phyloP scores from a whole-genome alignment of 2,113 vertebrate genomes.

The Passer domesticus region DNA sequence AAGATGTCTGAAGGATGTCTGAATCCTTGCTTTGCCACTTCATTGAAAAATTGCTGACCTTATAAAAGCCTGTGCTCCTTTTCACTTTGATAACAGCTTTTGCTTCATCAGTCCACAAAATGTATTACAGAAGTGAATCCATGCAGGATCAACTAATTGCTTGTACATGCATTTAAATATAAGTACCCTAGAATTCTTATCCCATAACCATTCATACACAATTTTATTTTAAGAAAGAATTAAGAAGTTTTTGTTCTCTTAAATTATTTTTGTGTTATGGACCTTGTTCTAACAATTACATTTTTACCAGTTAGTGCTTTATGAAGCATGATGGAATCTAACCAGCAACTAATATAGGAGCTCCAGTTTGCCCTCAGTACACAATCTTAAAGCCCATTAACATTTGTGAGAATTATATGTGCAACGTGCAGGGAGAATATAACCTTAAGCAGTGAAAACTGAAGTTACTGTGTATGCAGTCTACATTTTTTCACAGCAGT shows the following conservation, averaged over 20 bases:
- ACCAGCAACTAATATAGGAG: constrained; percentile 37
- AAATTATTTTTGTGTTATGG: constrained; percentile 35
- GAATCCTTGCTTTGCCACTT: constrained; percentile 46
- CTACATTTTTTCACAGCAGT: constrained; percentile 49
- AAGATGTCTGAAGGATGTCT: constrained; percentile 47
- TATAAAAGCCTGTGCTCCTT: constrained; percentile 40
- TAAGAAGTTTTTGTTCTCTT: constrained; percentile 8
- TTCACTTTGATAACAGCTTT: constrained; percentile 46
- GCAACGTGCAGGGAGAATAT: constrained; percentile 1
- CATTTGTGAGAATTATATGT: constrained; percentile 38
- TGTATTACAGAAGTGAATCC: not conserved
- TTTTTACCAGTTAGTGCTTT: constrained; percentile 51
- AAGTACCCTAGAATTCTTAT: constrained; percentile 16
- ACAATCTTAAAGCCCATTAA: constrained; percentile 53
- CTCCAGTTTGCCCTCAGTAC: constrained; percentile 32
- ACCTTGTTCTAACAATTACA: constrained; percentile 36
- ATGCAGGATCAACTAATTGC: constrained; percentile 46
- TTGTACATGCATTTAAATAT: constrained; percentile 15
- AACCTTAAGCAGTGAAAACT: constrained; percentile 36
- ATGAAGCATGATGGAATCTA: constrained; percentile 45
- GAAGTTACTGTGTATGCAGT: not conserved
- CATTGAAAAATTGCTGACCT: constrained; percentile 49
- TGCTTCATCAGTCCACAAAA: constrained; percentile 36
- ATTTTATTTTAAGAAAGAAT: constrained; percentile 34
- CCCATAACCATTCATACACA: not conserved